Conservation (phyloP, 2,113 vertebrate species). For the Nymphicus hollandicus region DNA sequence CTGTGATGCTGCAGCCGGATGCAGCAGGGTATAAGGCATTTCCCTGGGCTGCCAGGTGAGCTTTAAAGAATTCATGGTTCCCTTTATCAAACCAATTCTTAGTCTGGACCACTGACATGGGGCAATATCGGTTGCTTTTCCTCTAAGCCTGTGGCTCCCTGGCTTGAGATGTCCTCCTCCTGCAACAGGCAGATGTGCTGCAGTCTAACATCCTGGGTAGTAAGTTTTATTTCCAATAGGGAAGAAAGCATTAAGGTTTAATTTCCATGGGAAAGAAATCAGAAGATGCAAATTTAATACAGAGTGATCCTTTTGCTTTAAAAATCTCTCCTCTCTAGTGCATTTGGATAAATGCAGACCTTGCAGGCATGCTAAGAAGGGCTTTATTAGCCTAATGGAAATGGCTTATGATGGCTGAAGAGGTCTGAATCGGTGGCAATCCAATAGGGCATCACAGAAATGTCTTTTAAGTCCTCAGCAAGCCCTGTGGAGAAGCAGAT, state of each 20-base stretch:
- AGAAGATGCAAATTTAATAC: neutral
- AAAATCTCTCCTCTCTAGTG: neutral
- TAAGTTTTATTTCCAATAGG: neutral
- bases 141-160: neutral
- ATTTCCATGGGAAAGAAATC: neutral
- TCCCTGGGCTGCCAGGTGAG: neutral
- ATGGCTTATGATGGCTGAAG: neutral
- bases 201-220: too few species aligned
- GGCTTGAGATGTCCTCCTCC: neutral
- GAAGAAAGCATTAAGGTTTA: neutral
- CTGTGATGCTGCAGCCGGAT: neutral
- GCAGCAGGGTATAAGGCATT: neutral
- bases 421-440: neutral
- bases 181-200: neutral
- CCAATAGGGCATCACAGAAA: neutral
- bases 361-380: neutral
- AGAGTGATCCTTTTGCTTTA: rapidly evolving
- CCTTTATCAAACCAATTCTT: neutral
- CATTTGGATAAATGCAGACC: neutral
- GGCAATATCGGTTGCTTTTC: neutral
- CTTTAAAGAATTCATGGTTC: neutral
- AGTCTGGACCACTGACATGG: neutral
- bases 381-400: neutral
- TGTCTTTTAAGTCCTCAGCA: neutral
- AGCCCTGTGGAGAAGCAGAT: neutral